Percentiles rank a stretch among this genome's conserved stretches.
Conservation (phyloP, 2,797 vertebrate species). For the Tapirus indicus region DNA sequence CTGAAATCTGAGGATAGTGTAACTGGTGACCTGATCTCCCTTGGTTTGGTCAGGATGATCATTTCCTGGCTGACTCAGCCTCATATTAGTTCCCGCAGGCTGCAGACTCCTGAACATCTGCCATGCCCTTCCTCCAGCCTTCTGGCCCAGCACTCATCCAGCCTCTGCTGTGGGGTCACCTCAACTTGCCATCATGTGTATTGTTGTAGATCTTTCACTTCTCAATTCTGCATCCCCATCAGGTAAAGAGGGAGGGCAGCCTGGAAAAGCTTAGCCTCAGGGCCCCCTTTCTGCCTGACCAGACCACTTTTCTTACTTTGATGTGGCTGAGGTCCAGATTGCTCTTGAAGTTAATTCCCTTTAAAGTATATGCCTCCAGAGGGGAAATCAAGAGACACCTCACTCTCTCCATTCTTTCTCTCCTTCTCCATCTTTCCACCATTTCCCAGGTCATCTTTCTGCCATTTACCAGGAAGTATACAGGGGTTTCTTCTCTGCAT, state of each 20-base stretch:
- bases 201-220: background rate
- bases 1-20: slow-evolving; percentile 21
- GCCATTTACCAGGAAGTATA: background rate
- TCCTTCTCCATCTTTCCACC: background rate
- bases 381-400: background rate
- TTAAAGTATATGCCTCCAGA: background rate
- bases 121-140: background rate
- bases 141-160: background rate
- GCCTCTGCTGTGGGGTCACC: background rate
- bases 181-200: background rate
- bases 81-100: background rate
- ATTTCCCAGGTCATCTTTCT: background rate
- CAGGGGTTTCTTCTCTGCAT: background rate
- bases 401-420: background rate
- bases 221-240: background rate
- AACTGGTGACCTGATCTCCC: background rate
- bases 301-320: background rate
- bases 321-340: background rate
- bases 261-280: background rate
- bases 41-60: background rate
- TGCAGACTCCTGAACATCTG: background rate
- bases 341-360: background rate
- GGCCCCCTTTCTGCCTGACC: background rate
- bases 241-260: background rate
- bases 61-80: slow-evolving; percentile 32